Percentiles rank a stretch among this genome's conserved stretches.
phyloP scores from a whole-genome alignment of 2,797 vertebrate species.

The Danio albolineatus region DNA sequence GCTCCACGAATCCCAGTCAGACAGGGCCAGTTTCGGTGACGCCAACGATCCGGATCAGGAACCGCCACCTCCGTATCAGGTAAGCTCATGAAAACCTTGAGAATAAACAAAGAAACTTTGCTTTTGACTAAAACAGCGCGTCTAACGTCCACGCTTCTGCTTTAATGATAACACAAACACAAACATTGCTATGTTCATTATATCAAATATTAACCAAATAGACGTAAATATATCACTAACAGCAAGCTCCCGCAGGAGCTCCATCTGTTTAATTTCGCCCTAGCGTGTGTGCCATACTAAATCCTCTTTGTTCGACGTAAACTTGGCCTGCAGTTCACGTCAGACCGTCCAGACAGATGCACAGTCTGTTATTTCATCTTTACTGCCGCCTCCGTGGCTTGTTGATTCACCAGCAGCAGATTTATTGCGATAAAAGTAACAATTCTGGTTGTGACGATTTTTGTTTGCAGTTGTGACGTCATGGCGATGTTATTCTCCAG shows the following conservation, averaged over 20 bases:
- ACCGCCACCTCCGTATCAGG: conserved; percentile 97
- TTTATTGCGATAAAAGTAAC: conserved; percentile 50
- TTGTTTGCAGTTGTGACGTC: conserved; percentile 37
- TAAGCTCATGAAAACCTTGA: conserved; percentile 62
- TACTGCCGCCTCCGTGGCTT: conserved; percentile 42
- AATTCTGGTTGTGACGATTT: conserved; percentile 12
- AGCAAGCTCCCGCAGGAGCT: conserved; percentile 16
- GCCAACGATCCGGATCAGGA: conserved; percentile 91
- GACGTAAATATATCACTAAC: not conserved
- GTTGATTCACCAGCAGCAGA: conserved; percentile 28
- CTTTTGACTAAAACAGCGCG: not conserved
- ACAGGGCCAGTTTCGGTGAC: conserved; percentile 94
- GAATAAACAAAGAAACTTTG: not conserved
- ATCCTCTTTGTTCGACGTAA: conserved; percentile 72
- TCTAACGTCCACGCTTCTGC: not conserved
- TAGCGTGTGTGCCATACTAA: conserved; percentile 64
- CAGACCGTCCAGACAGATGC: conserved; percentile 27
- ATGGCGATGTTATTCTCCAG: conserved; percentile 4
- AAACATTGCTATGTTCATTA: not conserved
- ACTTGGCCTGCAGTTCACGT: conserved; percentile 35
- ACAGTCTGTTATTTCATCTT: conserved; percentile 2
- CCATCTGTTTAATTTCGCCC: conserved; percentile 34
- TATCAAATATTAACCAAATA: not conserved
- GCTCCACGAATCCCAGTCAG: conserved; percentile 96
- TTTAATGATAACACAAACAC: not conserved